Conservation (phyloP, 2,113 vertebrate species). For the Phalacrocorax carbo region DNA sequence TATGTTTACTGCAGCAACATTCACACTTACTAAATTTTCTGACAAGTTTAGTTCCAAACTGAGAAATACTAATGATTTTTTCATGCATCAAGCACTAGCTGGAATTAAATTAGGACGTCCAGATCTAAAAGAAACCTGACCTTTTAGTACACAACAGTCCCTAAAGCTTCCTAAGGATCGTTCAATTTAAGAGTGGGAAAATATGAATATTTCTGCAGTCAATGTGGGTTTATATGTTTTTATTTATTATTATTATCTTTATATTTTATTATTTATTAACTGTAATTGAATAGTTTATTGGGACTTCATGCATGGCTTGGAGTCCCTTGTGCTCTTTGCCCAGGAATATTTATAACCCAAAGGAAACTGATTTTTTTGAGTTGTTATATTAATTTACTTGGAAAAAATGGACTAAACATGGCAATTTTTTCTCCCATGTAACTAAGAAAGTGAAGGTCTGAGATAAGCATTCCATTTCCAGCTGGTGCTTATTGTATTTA, state of each 20-base stretch:
- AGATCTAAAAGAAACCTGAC: constrained; percentile 15
- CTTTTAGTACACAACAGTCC: neutral
- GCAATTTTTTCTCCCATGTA: neutral
- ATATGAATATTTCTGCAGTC: neutral
- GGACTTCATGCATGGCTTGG: neutral
- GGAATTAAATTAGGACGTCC: constrained; percentile 44
- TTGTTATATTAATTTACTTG: neutral
- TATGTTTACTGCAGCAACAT: constrained; percentile 64
- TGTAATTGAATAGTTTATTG: neutral
- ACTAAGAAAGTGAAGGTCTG: neutral
- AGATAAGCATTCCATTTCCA: neutral
- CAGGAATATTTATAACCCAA: neutral
- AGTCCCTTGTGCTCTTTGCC: neutral
- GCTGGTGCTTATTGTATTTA: neutral
- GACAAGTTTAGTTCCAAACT: constrained; percentile 59
- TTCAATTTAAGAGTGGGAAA: neutral
- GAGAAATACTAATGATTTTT: constrained; percentile 61
- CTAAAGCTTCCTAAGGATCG: neutral
- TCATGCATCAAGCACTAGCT: neutral
- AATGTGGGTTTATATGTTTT: neutral
- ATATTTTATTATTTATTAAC: neutral
- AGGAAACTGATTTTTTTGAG: neutral
- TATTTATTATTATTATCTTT: neutral
- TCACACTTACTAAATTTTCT: constrained; percentile 53
- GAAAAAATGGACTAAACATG: neutral